Base-by-base conservation (phyloP, 1,140 invertebrate species). In the Ips typographus region DNA sequence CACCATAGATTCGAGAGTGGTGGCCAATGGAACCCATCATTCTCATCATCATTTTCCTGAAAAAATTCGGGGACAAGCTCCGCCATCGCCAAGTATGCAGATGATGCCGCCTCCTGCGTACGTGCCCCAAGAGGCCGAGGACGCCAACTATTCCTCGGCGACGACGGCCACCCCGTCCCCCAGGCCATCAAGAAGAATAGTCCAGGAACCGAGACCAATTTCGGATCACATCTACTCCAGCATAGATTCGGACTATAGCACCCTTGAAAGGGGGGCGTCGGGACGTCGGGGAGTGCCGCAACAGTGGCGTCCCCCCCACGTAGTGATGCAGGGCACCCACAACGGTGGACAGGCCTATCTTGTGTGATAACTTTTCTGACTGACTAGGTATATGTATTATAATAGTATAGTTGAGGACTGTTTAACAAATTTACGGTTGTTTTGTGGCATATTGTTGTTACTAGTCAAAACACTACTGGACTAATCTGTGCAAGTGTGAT, bases 161-260 rank as follows among this genome's bases (percentile, higher is more conserved):
- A 87, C 86, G 57, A 87, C 86, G 2, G 86, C 86, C 61, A 87
- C 86, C 1, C 86, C 87, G 37, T 87, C 84, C 76, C 89, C 83
- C 41, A 83, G 84, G 71, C 88, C 87, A 6, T 83, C 83, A 38
- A 83, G 85, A 79, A 81, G 87, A 75, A 53, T 65, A 40, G 78
- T 80, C 75, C 85, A 82, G 65, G 86, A 85, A 72, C 85, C 88
- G 64, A 84, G 90, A 72, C 91, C 91, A 38, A 86, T 91, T 44
- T 92, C 91, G 65, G 92, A 93, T 82, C 92, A 93, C 80, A 93
- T 94, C 75, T 94, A 94, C 78, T 93, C 91, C 40, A 92, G 90
- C 74, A 93, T 94, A 80, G 92, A 93, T 80, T 92, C 91, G 65
- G 91, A 93, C 79, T 93, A 94, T 75, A 87, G 86, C 68, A 86